Evolutionary conservation across 2,888 invertebrate genomes (phyloP).

Genomic region (Rhogogaster chlorosoma): DNA sequence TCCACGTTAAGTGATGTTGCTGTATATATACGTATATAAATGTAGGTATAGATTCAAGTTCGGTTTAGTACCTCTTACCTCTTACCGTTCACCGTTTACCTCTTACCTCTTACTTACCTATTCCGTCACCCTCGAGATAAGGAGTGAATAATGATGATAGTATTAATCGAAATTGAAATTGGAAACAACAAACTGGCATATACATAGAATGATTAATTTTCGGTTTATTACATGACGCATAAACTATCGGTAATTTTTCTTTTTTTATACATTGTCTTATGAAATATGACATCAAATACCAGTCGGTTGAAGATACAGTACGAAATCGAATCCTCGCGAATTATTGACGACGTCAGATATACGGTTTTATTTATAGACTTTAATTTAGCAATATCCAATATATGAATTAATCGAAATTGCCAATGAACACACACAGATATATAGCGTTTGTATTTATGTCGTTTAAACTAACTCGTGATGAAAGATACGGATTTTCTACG

Average conservation of each 20-base stretch:
- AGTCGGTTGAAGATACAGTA: neutral
- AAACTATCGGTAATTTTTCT: neutral
- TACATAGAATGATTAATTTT: neutral
- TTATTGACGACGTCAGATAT: neutral
- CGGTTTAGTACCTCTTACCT: conserved; percentile 4
- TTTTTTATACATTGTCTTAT: neutral
- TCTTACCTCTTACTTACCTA: neutral
- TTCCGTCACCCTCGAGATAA: neutral
- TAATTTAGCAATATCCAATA: conserved; percentile 35
- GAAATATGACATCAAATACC: neutral
- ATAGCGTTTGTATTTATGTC: neutral
- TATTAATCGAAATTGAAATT: neutral
- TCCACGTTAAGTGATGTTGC: conserved; percentile 1
- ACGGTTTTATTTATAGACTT: conserved; percentile 3
- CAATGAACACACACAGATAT: neutral
- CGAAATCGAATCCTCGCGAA: neutral
- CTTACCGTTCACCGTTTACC: neutral
- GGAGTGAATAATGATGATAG: neutral
- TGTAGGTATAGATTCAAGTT: neutral
- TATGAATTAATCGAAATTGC: conserved; percentile 18
- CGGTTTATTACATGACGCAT: neutral
- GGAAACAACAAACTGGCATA: neutral
- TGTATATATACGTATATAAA: neutral
- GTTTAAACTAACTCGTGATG: neutral
- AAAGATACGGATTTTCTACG: neutral